phyloP scores from a whole-genome alignment of 1,140 invertebrate genomes.

The Drosophila albomicans region DNA sequence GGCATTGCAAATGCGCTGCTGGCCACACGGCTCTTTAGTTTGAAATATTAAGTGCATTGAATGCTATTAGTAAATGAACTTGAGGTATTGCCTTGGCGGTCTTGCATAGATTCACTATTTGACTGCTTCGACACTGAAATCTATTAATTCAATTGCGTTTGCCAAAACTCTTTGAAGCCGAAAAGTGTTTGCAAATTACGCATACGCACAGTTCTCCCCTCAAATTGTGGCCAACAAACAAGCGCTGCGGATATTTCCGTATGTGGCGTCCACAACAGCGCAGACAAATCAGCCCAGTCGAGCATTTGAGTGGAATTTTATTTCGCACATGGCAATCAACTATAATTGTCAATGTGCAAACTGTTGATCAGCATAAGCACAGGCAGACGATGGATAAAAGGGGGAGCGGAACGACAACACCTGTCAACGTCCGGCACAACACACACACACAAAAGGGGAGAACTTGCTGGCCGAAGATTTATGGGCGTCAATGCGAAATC shows the following conservation, averaged over 20 bases:
- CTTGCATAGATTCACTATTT: constrained; percentile 4
- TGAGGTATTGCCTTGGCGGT: constrained; percentile 8
- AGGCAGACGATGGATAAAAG: constrained; percentile 1
- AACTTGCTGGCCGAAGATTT: constrained; percentile 63
- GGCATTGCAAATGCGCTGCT: constrained; percentile 49
- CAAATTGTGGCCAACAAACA: background rate
- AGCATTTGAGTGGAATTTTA: constrained; percentile 34
- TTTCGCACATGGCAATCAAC: constrained; percentile 47
- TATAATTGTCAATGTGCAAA: constrained; percentile 73
- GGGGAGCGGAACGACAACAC: constrained; percentile 37
- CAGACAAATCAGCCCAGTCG: background rate
- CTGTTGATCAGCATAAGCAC: constrained; percentile 72
- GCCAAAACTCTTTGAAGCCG: background rate
- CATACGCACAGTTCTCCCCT: constrained; percentile 1
- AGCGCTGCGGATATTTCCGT: background rate
- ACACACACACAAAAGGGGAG: constrained; percentile 19
- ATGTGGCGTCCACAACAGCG: background rate
- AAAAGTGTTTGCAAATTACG: constrained; percentile 3
- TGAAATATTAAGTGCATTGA: constrained; percentile 55
- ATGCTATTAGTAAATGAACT: constrained; percentile 68
- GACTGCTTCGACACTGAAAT: background rate
- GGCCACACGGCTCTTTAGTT: constrained; percentile 20
- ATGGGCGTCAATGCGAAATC: constrained; percentile 76
- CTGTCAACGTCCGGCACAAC: constrained; percentile 53
- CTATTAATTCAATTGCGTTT: constrained; percentile 5